Base-by-base conservation (phyloP, 1,140 invertebrate genomes). In the Drosophila ohnishii region DNA sequence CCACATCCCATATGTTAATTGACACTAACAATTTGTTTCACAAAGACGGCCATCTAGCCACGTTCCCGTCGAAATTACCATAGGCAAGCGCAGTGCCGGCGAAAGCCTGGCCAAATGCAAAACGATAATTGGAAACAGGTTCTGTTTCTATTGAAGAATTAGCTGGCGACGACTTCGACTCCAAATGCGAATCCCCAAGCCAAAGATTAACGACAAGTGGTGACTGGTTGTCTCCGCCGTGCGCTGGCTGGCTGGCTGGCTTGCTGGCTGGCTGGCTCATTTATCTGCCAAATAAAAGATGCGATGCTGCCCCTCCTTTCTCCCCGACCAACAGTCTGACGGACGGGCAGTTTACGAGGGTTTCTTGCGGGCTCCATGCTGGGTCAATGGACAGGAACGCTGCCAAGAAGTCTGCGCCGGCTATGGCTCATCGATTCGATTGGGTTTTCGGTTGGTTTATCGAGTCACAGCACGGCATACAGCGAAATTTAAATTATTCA, bases 121-220 rank as follows among this genome's bases (percentile, higher is more conserved):
- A 79, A 83, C 63, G 69, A 87, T 87, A 86, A 86, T 86, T 86
- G 80, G 64, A 83, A 86, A 86, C 83, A 79, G 83, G 83, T 86
- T 86, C 65, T 78, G 48, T 76, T 76, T 76, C 79, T 79, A 83
- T 75, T 88, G 64, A 76, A 66, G 64, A 76, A 72, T 48, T 78
- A 72, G 70, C 66, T 61, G 80, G 25, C 47, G 39, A 56, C 44
- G 58, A 19, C 16, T 44, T 9, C 55, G n/a, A 34, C 8, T 14
- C 30, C 48, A 13, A 75, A 71, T 47, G 22, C 22, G 62, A 60
- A 65, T 34, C 60, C 75, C 60, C 75, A 44, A 81, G 65, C 48
- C 64, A 32, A 74, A 87, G 84, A 87, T 77, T 84, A 88, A 84
- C 76, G 79, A 80, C 80, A 64, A 67, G 67, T 87, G 84, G 76